These are phyloP conservation scores for Ochropleura leucogaster DNA, from an alignment of 2,888 invertebrate species.

Conservation along the genomic window DNA sequence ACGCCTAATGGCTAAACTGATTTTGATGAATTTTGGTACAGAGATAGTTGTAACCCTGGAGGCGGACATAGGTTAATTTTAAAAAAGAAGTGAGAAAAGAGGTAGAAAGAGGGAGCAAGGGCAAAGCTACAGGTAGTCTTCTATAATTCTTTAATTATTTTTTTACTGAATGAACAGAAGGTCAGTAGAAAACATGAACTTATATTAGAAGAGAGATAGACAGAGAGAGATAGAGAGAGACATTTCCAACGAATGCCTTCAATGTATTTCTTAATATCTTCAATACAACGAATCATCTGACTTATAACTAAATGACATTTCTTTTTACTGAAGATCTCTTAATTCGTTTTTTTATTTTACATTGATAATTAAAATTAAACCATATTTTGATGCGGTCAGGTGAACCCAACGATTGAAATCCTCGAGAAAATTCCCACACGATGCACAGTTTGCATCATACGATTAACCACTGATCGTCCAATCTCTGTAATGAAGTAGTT, in stretches of 20 bases:
- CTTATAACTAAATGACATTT: neutral
- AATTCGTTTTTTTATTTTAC: neutral
- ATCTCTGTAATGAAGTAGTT: constrained; percentile 8
- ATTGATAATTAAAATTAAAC: neutral
- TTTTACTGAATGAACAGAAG: too few species aligned
- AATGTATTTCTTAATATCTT: neutral
- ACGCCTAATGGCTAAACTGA: too few species aligned
- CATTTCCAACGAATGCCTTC: neutral
- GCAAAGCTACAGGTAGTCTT: too few species aligned
- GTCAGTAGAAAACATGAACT: neutral
- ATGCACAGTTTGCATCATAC: neutral
- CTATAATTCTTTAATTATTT: neutral
- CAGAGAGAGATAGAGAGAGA: too few species aligned
- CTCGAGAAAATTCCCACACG: neutral
- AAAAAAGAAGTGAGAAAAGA: too few species aligned
- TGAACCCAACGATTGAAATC: neutral
- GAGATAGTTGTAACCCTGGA: too few species aligned
- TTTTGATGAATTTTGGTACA: too few species aligned
- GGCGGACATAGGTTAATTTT: too few species aligned
- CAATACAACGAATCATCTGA: neutral
- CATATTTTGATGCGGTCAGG: neutral
- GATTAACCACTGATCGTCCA: neutral
- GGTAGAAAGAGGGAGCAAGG: too few species aligned
- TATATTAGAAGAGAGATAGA: too few species aligned
- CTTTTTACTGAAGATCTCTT: neutral